Evolutionary conservation across 2,888 invertebrate species (phyloP).

Genomic region (Limnephilus rhombicus): DNA sequence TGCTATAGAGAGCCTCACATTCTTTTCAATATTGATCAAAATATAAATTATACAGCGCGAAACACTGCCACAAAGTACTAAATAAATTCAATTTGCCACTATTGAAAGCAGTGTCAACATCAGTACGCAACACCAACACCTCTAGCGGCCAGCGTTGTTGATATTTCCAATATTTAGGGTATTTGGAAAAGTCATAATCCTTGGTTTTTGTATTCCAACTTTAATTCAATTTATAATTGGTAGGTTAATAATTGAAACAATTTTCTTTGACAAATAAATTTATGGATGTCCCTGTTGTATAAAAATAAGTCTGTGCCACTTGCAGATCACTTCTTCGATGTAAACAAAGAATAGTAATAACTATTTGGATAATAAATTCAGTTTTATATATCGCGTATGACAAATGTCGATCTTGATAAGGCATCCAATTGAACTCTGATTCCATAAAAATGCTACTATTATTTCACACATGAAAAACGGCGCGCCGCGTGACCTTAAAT

Average conservation of each 20-base stretch:
- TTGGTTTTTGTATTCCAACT: not conserved
- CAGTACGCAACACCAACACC: too few species aligned
- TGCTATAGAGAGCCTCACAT: too few species aligned
- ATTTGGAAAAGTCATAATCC: not conserved
- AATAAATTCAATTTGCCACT: too few species aligned
- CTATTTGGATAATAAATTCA: not conserved
- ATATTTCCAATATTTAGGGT: too few species aligned
- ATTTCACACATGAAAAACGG: not conserved
- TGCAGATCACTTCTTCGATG: not conserved
- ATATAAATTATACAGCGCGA: too few species aligned
- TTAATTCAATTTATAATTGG: not conserved
- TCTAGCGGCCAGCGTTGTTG: too few species aligned
- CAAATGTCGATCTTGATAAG: not conserved
- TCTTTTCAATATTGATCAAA: too few species aligned
- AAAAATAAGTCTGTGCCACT: not conserved
- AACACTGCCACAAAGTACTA: too few species aligned
- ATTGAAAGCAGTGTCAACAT: too few species aligned
- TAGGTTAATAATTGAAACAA: not conserved
- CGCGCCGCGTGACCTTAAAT: not conserved
- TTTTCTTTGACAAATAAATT: not conserved
- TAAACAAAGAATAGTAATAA: not conserved
- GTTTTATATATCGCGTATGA: not conserved
- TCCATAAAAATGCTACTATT: not conserved
- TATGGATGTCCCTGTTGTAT: not conserved
- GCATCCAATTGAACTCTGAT: not conserved